phyloP scores from a whole-genome alignment of 30 jellyfish, hydroid and myxozoan genomes.

The Turritopsis rubra region DNA sequence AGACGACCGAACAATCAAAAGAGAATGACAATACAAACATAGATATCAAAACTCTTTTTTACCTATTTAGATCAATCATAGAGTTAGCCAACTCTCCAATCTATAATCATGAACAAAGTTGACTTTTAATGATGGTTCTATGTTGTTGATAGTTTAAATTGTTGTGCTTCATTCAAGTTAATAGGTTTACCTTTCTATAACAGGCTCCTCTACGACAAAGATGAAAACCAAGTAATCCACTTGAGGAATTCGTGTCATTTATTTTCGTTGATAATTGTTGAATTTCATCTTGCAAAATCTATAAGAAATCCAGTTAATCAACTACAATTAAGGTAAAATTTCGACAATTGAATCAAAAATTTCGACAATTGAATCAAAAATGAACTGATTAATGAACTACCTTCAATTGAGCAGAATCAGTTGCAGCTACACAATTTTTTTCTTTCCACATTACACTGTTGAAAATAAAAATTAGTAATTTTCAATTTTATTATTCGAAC shows the following conservation, averaged over 20 bases:
- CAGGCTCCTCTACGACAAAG: constrained; percentile 84
- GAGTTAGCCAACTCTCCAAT: constrained; percentile 62
- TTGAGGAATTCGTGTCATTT: not conserved
- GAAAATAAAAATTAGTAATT: too few species aligned
- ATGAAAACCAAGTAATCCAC: constrained; percentile 54
- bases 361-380: too few species aligned
- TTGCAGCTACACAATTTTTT: not conserved
- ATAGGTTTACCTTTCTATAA: constrained; percentile 49
- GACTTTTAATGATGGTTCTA: not conserved
- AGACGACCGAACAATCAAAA: too few species aligned
- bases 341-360: too few species aligned
- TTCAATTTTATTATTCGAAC: not conserved
- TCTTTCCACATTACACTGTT: not conserved
- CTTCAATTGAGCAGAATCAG: not conserved
- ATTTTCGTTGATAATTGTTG: not conserved
- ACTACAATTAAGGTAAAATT: too few species aligned
- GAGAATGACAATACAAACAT: not conserved
- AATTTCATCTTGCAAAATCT: constrained; percentile 2
- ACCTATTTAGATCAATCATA: constrained; percentile 56
- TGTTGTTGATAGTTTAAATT: not conserved
- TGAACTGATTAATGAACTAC: not conserved
- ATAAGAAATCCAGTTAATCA: not conserved
- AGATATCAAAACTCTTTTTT: too few species aligned
- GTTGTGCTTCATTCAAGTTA: too few species aligned
- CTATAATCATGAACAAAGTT: constrained; percentile 20